Evolutionary conservation across 2,888 invertebrate species (phyloP).

Genomic region (Erynnis tages): DNA sequence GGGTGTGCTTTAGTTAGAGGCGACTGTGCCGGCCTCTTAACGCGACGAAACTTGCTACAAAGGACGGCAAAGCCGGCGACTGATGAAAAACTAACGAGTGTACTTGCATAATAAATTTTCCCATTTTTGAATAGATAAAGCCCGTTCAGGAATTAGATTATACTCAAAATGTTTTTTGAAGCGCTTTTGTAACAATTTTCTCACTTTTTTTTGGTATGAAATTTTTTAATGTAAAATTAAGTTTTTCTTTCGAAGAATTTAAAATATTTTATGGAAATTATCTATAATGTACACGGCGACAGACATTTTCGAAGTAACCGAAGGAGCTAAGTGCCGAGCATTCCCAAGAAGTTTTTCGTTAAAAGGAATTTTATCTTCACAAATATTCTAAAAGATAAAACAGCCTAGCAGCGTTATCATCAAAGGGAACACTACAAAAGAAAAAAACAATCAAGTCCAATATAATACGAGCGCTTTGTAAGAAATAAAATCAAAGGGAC

Average conservation of each 20-base stretch:
- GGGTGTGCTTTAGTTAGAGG: conserved; percentile 48
- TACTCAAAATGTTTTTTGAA: too few relatives aligned
- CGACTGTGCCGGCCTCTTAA: conserved; percentile 49
- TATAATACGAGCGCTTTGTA: conserved; percentile 56
- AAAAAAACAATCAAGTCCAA: conserved; percentile 57
- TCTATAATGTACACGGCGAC: too few relatives aligned
- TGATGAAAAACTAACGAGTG: conserved; percentile 52
- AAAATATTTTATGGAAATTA: too few relatives aligned
- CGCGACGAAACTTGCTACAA: conserved; percentile 48
- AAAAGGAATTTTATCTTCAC: conserved; percentile 13
- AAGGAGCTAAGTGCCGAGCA: neutral
- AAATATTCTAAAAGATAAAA: conserved; percentile 17
- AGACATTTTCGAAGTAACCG: too few relatives aligned
- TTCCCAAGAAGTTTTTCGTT: neutral
- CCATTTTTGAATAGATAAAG: conserved; percentile 37
- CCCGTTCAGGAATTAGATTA: neutral
- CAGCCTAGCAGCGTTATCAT: conserved; percentile 27
- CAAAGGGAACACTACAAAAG: conserved; percentile 42
- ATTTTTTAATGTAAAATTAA: too few relatives aligned
- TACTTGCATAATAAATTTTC: conserved; percentile 40
- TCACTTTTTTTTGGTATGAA: too few relatives aligned
- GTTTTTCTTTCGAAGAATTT: too few relatives aligned
- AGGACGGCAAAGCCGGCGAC: conserved; percentile 44
- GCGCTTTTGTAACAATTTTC: too few relatives aligned
- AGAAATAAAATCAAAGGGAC: conserved; percentile 63